Evolutionary conservation across 2,113 vertebrate genomes (phyloP).

Genomic region (Corvus cornix): DNA sequence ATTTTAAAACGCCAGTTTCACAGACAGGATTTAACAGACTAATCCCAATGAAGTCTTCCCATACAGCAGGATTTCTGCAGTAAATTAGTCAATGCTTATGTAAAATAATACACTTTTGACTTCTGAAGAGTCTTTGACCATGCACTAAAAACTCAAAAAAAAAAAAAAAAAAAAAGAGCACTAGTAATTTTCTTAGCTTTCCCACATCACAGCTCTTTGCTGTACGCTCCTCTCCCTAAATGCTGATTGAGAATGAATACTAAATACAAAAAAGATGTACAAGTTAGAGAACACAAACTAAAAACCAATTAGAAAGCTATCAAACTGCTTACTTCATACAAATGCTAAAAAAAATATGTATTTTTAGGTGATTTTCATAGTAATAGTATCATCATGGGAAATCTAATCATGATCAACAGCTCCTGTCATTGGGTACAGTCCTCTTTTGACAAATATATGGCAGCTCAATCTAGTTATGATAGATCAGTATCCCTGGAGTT

Average conservation of each 20-base stretch:
- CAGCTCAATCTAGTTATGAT: neutral
- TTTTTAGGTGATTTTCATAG: neutral
- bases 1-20: neutral
- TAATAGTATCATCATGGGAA: neutral
- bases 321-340: neutral
- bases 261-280: neutral
- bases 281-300: neutral
- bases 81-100: neutral
- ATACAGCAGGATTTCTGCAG: neutral
- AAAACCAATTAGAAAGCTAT: neutral
- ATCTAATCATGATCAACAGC: neutral
- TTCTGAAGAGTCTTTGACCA: neutral
- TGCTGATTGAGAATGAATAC: neutral
- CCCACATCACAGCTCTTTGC: neutral
- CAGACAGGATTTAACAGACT: neutral
- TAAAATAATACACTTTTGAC: neutral
- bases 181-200: neutral
- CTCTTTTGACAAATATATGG: neutral
- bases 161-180: neutral
- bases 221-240: rapidly evolving
- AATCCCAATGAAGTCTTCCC: neutral
- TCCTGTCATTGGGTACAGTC: neutral
- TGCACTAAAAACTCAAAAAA: neutral
- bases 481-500: neutral
- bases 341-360: neutral